A percentile compares a stretch with the other conserved stretches of the same genome.
phyloP scores from a whole-genome alignment of 1,140 invertebrate genomes.

The Bombus terrestris region DNA sequence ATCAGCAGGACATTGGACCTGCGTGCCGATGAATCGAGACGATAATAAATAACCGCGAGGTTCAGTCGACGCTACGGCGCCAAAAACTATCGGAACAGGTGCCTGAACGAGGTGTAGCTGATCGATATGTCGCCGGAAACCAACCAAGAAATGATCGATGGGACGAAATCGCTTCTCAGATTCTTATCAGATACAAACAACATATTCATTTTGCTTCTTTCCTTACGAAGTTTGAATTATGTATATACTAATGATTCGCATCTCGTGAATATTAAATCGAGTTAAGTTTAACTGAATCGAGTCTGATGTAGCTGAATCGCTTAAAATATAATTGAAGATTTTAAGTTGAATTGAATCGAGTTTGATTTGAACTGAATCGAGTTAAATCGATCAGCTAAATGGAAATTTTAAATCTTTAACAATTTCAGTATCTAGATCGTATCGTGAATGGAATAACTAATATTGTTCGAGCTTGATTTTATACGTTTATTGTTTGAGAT shows the following conservation, averaged over 20 bases:
- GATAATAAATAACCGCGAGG: slow-evolving; percentile 10
- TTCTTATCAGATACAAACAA: not conserved
- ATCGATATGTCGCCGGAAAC: not conserved
- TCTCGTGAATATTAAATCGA: too few species aligned
- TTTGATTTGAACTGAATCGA: too few species aligned
- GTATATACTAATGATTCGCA: too few species aligned
- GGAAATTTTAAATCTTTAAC: too few species aligned
- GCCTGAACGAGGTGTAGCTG: not conserved
- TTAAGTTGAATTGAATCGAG: too few species aligned
- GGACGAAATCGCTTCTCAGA: not conserved
- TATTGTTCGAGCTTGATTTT: not conserved
- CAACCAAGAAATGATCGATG: not conserved
- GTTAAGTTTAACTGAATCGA: too few species aligned
- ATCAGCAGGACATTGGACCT: slow-evolving; percentile 33
- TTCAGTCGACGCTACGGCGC: slow-evolving; percentile 5
- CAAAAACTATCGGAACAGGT: slow-evolving; percentile 40
- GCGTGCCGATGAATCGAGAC: slow-evolving; percentile 33
- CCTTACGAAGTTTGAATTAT: too few species aligned
- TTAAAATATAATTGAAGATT: too few species aligned
- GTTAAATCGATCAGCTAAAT: too few species aligned
- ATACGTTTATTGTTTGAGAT: not conserved
- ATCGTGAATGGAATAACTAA: not conserved
- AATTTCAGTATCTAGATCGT: not conserved
- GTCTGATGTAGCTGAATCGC: too few species aligned
- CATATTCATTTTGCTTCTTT: not conserved